Evolutionary conservation across 2,888 invertebrate genomes (phyloP), one percentile per base, ranked within the genome.

Genomic region (Altica lythri): DNA sequence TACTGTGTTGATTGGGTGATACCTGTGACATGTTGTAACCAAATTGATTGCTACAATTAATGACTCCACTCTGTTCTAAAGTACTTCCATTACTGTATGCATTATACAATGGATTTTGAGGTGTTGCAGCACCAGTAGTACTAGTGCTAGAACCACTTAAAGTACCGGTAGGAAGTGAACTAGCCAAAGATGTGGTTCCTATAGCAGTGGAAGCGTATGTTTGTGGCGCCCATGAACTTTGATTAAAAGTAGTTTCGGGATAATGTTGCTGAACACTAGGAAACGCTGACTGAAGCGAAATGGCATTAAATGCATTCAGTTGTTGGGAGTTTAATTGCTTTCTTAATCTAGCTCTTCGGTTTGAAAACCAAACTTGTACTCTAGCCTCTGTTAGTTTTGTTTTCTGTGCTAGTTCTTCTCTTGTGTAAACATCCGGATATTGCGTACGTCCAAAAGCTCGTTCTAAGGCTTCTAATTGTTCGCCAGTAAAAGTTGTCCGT

Each of bases 321-420:
- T 91, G 91, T 71, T 91, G 91, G 1, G 90, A 90, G 76, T 90
- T 92, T 35, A 95, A 78, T 77, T 88, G 86, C 70, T 90, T 90
- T 52, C 89, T 78, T 67, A 87, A 81, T 34, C 89, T 76, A 0
- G 89, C 89, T 42, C 89, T 76, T 32, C 89, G 76, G 73, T 90
- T 90, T 65, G 88, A 88, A 77, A 89, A 89, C 89, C 89, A 89
- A 18, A 86, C 84, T 65, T 79, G 79, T 9, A 67, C 67, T 19
- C 79, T 68, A 1, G 79, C 79, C 66, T 79, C 79, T 2, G 77
- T 79, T 12, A 79, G 66, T 66, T 78, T 78, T 2, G 79, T 79
- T 60, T 82, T 82, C 70, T 83, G 86, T 1, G 89, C 89, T 10
- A 90, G 77, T 71, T 88, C 86, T 68, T 90, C 89, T 49, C 89